Base-by-base conservation (phyloP, 2,797 vertebrate species). In the Micromesistius poutassou region DNA sequence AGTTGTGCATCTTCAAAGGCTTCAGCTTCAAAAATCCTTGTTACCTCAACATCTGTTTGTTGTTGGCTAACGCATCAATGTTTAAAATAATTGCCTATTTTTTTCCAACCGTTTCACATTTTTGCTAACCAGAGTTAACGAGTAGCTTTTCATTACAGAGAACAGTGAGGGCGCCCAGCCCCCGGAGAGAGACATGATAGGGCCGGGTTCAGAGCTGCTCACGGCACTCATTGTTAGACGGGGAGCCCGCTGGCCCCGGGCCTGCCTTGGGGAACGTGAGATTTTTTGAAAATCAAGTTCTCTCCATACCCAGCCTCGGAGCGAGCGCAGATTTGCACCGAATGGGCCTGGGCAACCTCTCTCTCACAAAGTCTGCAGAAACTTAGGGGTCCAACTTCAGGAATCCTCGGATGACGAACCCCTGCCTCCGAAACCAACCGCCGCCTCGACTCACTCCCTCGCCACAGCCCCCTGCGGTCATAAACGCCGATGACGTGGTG, bases 231-330 rank as follows among this genome's bases (percentile, higher is more conserved):
- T 80, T 86, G 85, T 91, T 91, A 87, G 91, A 91, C 91, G 90
- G 86, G 79, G 86, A 88, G 90, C 87, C 86, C 79, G 84, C 86
- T 72, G 84, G 89, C 91, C 89, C 79, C 55, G 80, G 89, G 91
- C 82, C 84, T 77, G 87, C 90, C 83, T 86, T 82, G 76, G 89
- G 89, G 90, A 87, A 84, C 83, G 82, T 84, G 80, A 82, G 87
- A 72, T 82, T 83, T 86, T 83, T 88, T 83, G 84, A 90, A 88
- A 89, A 77, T 77, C 81, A 73, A 71, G 83, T 87, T 86, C 80
- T 89, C 82, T 82, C 87, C 88, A 87, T 85, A 78, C 82, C 85
- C 82, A 83, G 83, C 85, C 87, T 87, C 78, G 77, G 85, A 88
- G 85, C 84, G 81, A 78, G 85, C 84, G 78, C 83, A 88, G 81